Evolutionary conservation across 2,797 vertebrate species (phyloP), one percentile per base, ranked within the genome.

Genomic region (Telmatherina bonti): DNA sequence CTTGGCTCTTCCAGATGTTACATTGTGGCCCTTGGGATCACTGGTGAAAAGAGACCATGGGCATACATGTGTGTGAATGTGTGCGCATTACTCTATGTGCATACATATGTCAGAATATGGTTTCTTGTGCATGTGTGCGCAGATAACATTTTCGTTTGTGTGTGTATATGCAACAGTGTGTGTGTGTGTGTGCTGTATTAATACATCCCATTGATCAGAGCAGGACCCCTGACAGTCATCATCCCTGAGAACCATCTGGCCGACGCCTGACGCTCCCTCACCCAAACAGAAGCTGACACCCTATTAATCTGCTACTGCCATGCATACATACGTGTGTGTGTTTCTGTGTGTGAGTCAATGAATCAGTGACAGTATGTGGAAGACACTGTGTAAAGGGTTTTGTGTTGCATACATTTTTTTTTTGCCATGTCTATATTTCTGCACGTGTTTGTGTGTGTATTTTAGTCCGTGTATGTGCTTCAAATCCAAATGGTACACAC

Each of bases 131-230:
- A 7, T 66, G 64, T 68, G 79, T 85, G 72, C 63, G 60, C 76
- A 41, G 57, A 55, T 65, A 78, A 70, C 75, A 56, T 85, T 74
- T 81, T 74, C 81, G 61, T 82, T 76, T 85, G 70, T 71, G 73
- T 67, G 43, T 79, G n/a, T n/a, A 38, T 82, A 63, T 84, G 78
- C 70, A 84, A 82, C 86, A 84, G 78, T 82, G 70, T 80, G 60
- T 59, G 57, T 73, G 52, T 5, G 30, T 51, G 83, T 80, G 84
- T 73, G 87, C 84, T 96, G 96, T 99, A 98, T 98, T 99, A 99
- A 99, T 99, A 99, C 96, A 97, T 97, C 96, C 97, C 98, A 99
- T 99, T 99, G 97, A 99, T 99, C 98, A 98, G 98, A 98, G 98
- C 97, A 98, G 96, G 97, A 98, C 97, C 98, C 96, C 97, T 99